Evolutionary conservation across 2,797 vertebrate genomes (phyloP).

Genomic region (Gallirallus australis): DNA sequence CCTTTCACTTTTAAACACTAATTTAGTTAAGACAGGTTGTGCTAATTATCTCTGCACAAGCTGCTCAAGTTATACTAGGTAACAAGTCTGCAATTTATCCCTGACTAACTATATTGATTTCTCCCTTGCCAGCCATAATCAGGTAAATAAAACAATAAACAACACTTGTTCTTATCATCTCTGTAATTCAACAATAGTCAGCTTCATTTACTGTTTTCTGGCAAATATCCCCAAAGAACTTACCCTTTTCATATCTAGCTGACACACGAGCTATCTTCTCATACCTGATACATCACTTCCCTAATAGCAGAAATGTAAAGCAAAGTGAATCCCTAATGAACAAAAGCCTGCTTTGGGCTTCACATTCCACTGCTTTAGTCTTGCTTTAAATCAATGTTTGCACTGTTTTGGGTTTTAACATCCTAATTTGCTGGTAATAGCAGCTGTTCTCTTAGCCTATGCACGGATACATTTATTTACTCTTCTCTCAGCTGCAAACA

Average conservation of each 20-base stretch:
- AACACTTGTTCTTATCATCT: slow-evolving; percentile 25
- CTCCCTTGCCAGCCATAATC: slow-evolving; percentile 34
- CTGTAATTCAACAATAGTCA: slow-evolving; percentile 4
- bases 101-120: slow-evolving; percentile 56
- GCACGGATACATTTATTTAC: slow-evolving; percentile 17
- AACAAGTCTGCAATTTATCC: slow-evolving; percentile 46
- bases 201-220: slow-evolving; percentile 24
- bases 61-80: slow-evolving; percentile 25
- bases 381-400: slow-evolving; percentile 61
- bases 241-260: background rate
- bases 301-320: slow-evolving; percentile 21
- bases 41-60: slow-evolving; percentile 32
- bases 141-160: slow-evolving; percentile 56
- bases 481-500: slow-evolving; percentile 19
- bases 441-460: slow-evolving; percentile 12
- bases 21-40: slow-evolving; percentile 46
- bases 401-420: slow-evolving; percentile 34
- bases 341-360: background rate
- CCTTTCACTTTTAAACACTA: slow-evolving; percentile 4
- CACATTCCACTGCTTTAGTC: background rate
- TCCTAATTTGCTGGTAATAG: slow-evolving; percentile 42
- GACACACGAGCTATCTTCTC: background rate
- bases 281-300: slow-evolving; percentile 1
- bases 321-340: background rate
- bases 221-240: background rate